Base-by-base conservation (phyloP, 2,888 invertebrate species). In the Mellilla xanthometata region DNA sequence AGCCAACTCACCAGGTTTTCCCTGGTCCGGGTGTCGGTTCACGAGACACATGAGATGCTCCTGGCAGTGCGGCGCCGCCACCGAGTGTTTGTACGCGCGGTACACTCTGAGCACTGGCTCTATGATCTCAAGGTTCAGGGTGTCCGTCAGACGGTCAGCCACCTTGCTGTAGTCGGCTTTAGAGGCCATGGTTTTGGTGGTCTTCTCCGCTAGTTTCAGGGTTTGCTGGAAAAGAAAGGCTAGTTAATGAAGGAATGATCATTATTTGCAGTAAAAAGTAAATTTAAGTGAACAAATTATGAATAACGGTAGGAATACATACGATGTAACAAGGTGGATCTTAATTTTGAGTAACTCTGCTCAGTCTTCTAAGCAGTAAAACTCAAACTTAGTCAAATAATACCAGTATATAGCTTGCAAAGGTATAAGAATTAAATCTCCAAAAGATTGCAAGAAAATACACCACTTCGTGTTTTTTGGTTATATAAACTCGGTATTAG, bases 101-200 rank as follows among this genome's bases (percentile, higher is more conserved):
- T 95, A 95, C 8, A 95, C 94, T 73, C 95, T 91, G n/a, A 95
- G 91, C 13, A 96, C 91, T 0, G 96, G 96, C 69, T 95, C 95
- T 38, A 96, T 94, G 46, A 96, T 92, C 80, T 96, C 96, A 65
- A 95, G 81, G 77, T 96, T 96, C 35, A 96, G 91, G 1, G 95
- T 94, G 68, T 96, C 95, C 0, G 95, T 94, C 49, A 96, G 76
- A 61, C 93, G 92, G 72, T 94, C 93, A 7, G 94, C 94, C 5
- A 96, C 81, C 43, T 94, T 94, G 61, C 92, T 91, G 61, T 95
- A 92, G 69, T 94, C 94, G 26, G 93, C 91, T 1, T 81, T 74
- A 36, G 90, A 90, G 10, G 92, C 91, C 65, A 94, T 81, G 34
- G 93, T 88, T 42, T 92, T 87, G 6, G 94, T 93, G 36, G 93